A percentile compares a stretch with the other conserved stretches of the same genome.
These are phyloP conservation scores for Gymnodraco acuticeps DNA, from an alignment of 2,797 vertebrate genomes.

Conservation along the genomic window DNA sequence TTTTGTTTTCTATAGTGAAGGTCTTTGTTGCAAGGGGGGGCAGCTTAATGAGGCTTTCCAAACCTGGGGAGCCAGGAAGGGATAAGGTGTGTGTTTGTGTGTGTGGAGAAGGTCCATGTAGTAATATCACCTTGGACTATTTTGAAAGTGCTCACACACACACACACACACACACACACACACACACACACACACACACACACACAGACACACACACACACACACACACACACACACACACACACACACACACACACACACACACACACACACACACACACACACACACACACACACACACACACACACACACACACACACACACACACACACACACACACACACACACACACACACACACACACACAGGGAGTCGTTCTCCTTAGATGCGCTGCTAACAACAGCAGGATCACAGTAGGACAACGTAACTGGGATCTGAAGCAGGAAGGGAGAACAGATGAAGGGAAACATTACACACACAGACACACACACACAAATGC, in stretches of 20 bases:
- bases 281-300: constrained; percentile 25
- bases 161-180: no score
- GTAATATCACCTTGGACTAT: constrained; percentile 45
- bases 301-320: constrained; percentile 3
- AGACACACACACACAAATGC: constrained; percentile 23
- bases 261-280: constrained; percentile 15
- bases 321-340: constrained; percentile 21
- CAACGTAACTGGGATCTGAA: constrained; percentile 68
- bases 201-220: background rate
- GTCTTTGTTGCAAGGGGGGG: constrained; percentile 25
- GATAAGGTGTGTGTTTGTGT: constrained; percentile 20
- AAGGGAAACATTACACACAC: constrained; percentile 59
- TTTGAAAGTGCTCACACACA: constrained; percentile 10
- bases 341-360: constrained; percentile 21
- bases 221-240: background rate
- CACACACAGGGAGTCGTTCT: constrained; percentile 23
- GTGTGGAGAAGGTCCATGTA: constrained; percentile 30
- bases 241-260: background rate
- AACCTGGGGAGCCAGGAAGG: constrained; percentile 59
- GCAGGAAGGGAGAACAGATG: constrained; percentile 75
- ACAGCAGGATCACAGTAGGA: constrained; percentile 77
- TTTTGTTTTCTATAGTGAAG: constrained; percentile 4
- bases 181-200: background rate
- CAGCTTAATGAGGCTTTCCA: constrained; percentile 62
- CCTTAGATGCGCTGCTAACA: constrained; percentile 64